phyloP scores from a whole-genome alignment of 1,140 invertebrate species.

The Drosophila neocordata region DNA sequence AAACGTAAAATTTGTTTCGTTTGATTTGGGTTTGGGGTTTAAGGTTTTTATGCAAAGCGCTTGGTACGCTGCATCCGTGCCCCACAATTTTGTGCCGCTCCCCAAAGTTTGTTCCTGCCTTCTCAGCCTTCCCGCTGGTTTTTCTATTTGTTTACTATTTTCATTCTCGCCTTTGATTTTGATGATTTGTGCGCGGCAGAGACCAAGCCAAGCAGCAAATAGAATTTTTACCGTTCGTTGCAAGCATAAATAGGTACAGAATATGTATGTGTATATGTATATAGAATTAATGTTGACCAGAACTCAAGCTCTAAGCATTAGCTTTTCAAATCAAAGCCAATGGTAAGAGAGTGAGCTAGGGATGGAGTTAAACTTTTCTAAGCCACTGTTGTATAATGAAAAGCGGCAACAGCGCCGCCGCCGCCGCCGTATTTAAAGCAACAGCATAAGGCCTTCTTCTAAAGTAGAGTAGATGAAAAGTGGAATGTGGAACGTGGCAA shows the following conservation, averaged over 20 bases:
- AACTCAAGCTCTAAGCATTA: background rate
- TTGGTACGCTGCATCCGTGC: background rate
- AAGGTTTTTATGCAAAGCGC: constrained; percentile 54
- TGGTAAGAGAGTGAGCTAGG: background rate
- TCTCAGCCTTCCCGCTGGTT: background rate
- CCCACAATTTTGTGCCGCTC: too few relatives aligned
- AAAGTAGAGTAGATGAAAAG: too few relatives aligned
- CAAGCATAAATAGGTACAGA: constrained; percentile 34
- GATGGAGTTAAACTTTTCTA: constrained; percentile 51
- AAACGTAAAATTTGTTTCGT: constrained; percentile 43
- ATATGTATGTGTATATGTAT: constrained; percentile 11
- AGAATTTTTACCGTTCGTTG: constrained; percentile 46
- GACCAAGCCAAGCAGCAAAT: constrained; percentile 72
- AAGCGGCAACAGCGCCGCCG: constrained; percentile 32
- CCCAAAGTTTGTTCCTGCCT: too few relatives aligned
- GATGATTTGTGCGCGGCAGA: constrained; percentile 57
- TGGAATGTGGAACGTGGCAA: constrained; percentile 34
- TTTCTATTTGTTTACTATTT: constrained; percentile 61
- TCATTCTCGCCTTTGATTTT: constrained; percentile 49
- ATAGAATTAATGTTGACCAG: constrained; percentile 58
- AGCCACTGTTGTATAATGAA: constrained; percentile 24
- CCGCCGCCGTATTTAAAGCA: background rate
- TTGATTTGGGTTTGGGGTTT: constrained; percentile 13
- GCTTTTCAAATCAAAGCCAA: too few relatives aligned
- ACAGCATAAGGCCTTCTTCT: constrained; percentile 4